Evolutionary conservation across 2,888 invertebrate species (phyloP), one percentile per base, ranked within the genome.

Genomic region (Falcaria lacertinaria): DNA sequence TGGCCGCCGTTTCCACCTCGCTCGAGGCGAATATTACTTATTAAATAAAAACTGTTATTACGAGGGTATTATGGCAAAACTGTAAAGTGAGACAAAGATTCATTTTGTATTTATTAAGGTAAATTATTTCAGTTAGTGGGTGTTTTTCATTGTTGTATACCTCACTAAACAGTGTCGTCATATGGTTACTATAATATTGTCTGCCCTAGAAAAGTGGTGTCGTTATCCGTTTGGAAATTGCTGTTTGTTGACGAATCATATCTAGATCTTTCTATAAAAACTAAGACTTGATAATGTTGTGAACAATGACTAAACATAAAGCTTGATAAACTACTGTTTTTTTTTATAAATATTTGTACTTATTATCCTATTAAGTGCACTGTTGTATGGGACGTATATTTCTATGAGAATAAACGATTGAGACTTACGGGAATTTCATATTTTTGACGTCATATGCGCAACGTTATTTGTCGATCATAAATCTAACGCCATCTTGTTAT

Each of bases 1-100:
- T 86, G 85, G 83, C 85, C 69, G 73, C 81, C 57, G 70, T 74
- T 28, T 28, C 28, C 75, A 74, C 71, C 74, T 64, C 58, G 41
- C 48, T 71, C 71, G 60, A 69, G 65, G 70, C 66, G 58, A 64
- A 39, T 47, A 46, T 51, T 62, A 64, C 70, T 69, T 61, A 65
- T 64, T 64, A 63, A 63, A 64, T 57, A 61, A 64, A 60, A 48
- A 52, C 51, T 54, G 52, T 54, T 37, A 37, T 28, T 28, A 28
- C 28, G 28, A 11, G 28, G 28, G 28, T 28, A 28, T 28, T 28
- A 28, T 11, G 28, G 11, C 28, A 28, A 28, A 11, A 22, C 22
- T 22, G 22, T 22, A 22, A 7, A 28, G 28, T 28, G 28, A 28
- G 28, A 11, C 11, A 28, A 28, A 11, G 3, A 28, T 11, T 11